phyloP scores from a whole-genome alignment of 2,888 invertebrate species.

The Craniophora ligustri region DNA sequence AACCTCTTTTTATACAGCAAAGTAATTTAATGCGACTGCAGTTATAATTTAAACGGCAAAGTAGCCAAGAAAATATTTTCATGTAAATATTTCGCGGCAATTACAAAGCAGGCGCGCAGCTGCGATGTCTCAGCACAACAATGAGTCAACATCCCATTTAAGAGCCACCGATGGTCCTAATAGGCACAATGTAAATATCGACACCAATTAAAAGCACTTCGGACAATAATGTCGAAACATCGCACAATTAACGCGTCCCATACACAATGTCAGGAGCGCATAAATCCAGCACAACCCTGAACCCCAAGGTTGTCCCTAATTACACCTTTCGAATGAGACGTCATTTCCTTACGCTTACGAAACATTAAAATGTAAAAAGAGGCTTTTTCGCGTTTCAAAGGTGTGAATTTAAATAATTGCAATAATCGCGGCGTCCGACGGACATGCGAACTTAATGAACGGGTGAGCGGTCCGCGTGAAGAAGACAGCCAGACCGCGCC shows the following conservation, averaged over 20 bases:
- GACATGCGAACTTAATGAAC: constrained; percentile 86
- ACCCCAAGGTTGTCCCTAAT: constrained; percentile 85
- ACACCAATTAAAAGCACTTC: constrained; percentile 51
- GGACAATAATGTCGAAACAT: constrained; percentile 74
- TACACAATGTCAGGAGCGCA: constrained; percentile 74
- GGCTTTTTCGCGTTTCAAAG: constrained; percentile 85
- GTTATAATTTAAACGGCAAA: constrained; percentile 26
- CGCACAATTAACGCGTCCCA: constrained; percentile 78
- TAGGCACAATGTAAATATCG: constrained; percentile 57
- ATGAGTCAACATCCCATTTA: constrained; percentile 54
- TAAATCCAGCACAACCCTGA: constrained; percentile 78
- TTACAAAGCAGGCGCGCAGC: constrained; percentile 45
- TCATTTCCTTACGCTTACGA: constrained; percentile 87
- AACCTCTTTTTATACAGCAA: too few species aligned
- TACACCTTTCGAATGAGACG: constrained; percentile 88
- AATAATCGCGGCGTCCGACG: constrained; percentile 81
- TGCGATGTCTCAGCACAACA: constrained; percentile 48
- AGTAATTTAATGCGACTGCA: too few species aligned
- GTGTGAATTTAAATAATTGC: constrained; percentile 89
- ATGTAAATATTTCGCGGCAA: constrained; percentile 34
- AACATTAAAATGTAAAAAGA: constrained; percentile 85
- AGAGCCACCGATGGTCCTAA: constrained; percentile 50
- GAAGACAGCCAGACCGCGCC: constrained; percentile 70
- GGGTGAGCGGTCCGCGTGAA: constrained; percentile 71
- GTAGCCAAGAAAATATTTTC: constrained; percentile 37